Evolutionary conservation across 1,140 invertebrate species (phyloP).

Genomic region (Littorina saxatilis): DNA sequence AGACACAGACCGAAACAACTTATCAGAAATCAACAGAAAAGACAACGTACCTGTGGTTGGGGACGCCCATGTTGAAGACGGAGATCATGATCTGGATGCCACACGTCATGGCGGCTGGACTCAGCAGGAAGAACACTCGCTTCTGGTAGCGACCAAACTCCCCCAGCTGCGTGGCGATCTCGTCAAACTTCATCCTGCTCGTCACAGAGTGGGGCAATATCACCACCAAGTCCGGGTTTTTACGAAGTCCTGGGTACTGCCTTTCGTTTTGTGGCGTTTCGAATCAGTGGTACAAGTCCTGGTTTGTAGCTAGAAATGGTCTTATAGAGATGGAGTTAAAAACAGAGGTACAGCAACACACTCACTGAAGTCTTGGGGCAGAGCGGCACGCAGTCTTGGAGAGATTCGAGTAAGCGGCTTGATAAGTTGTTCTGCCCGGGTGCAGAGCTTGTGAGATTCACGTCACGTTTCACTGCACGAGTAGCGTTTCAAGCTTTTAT

Average conservation of each 20-base stretch:
- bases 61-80: conserved; percentile 73
- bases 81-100: conserved; percentile 82
- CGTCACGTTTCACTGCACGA: too few relatives aligned
- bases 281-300: too few relatives aligned
- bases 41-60: conserved; percentile 53
- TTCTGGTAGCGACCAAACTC: conserved; percentile 93
- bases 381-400: too few relatives aligned
- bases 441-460: too few relatives aligned
- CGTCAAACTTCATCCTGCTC: conserved; percentile 88
- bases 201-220: not conserved
- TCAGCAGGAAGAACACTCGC: conserved; percentile 88
- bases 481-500: too few relatives aligned
- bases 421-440: too few relatives aligned
- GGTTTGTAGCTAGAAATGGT: not conserved
- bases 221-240: not conserved
- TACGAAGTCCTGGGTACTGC: not conserved
- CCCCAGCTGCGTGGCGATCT: conserved; percentile 86
- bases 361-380: too few relatives aligned
- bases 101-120: conserved; percentile 84
- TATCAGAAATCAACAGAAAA: not conserved
- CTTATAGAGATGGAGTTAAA: not conserved
- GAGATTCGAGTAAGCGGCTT: too few relatives aligned
- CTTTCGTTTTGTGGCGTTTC: not conserved
- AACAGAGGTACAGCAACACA: not conserved
- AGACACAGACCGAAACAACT: not conserved